phyloP scores from a whole-genome alignment of 53 echinoderm and acorn worm species.

The Holothuria leucospilota region DNA sequence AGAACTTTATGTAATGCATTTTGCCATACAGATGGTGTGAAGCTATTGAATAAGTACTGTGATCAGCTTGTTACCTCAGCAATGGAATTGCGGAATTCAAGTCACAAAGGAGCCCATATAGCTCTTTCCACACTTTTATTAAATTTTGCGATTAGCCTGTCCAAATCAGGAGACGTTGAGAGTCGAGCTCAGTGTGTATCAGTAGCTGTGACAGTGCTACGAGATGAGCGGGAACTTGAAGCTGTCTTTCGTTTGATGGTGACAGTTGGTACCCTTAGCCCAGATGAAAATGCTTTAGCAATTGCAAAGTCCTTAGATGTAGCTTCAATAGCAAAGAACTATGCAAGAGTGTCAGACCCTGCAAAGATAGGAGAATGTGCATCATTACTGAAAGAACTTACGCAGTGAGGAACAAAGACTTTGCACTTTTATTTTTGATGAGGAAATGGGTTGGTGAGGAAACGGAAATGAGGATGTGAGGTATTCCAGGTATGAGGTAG shows the following conservation, averaged over 20 bases:
- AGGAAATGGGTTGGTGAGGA: not conserved
- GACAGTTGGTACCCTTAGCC: constrained; percentile 78
- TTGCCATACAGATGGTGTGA: constrained; percentile 59
- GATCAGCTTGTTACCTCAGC: constrained; percentile 63
- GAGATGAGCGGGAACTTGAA: constrained; percentile 75
- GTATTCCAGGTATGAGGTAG: no score
- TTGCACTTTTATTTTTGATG: not conserved
- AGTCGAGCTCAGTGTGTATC: constrained; percentile 77
- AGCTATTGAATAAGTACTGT: constrained; percentile 50
- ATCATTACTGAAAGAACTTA: constrained; percentile 48
- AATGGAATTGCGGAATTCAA: constrained; percentile 41
- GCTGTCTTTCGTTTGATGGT: constrained; percentile 86
- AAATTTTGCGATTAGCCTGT: constrained; percentile 73
- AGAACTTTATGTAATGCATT: constrained; percentile 88
- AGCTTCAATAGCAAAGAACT: constrained; percentile 49
- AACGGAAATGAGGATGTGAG: not conserved
- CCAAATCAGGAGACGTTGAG: constrained; percentile 63
- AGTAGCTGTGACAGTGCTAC: constrained; percentile 60
- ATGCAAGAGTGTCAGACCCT: constrained; percentile 61
- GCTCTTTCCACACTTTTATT: constrained; percentile 79
- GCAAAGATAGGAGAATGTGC: constrained; percentile 90
- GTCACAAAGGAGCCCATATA: constrained; percentile 78
- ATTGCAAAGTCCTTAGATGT: constrained; percentile 79
- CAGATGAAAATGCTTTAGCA: constrained; percentile 81
- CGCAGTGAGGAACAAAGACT: constrained; percentile 46